Evolutionary conservation across 2,888 invertebrate species (phyloP), one percentile per base, ranked within the genome.

Genomic region (Tupiocoris notatus): DNA sequence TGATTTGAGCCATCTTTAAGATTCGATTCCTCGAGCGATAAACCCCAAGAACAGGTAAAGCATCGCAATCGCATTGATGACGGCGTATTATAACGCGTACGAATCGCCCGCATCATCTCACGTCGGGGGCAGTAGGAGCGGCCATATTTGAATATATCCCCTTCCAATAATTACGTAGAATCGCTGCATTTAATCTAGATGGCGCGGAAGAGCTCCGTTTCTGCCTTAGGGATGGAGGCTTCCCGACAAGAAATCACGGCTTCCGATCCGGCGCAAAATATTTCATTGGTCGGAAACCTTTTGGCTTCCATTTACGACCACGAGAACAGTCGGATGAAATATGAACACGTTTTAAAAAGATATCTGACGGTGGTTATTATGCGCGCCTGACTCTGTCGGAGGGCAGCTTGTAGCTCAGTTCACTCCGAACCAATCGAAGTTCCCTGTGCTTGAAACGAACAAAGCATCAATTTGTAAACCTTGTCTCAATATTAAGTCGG

Each of bases 291-390:
- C 57, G 56, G 7, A 25, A 24, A 21, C 67, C 21, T 56, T 17
- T 20, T 17, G 1, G 23, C 21, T 57, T 57, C 22, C 21, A 22
- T 56, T 12, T 67, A 22, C 56, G 67, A 67, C 3, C 67, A 56
- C 12, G 20, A 54, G 67, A 22, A 39, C 39, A 54, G 39, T 25
- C 56, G 17, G 56, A 67, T 67, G 67, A 67, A 56, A 56, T 57
- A 67, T 67, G 39, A 17, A 67, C 54, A 56, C 56, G 21, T 23
- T 22, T 57, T 22, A n/a, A 54, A 39, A 3, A 57, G 22, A 17
- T 21, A 20, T 67, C 67, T 21, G 23, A 67, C 67, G 23, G 21
- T 67, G 56, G 67, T 67, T 67, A 67, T 67, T 67, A 67, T 21
- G n/a, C 21, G n/a, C n/a, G n/a, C n/a, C n/a, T n/a, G n/a, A n/a